phyloP scores from a whole-genome alignment of 2,797 vertebrate species.

The Acomys russatus region DNA sequence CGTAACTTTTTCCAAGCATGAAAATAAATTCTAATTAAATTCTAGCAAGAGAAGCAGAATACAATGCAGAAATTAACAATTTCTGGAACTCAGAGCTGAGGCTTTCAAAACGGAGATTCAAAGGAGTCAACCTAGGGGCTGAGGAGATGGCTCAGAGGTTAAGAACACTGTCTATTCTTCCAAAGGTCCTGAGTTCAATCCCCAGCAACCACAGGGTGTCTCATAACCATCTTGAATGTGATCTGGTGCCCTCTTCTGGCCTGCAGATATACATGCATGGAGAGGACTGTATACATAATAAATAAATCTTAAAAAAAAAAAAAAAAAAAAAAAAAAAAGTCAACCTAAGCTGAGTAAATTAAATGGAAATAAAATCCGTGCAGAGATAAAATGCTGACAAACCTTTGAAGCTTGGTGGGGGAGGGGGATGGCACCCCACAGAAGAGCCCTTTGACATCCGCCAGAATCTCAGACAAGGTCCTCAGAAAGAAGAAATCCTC shows the following conservation, averaged over 20 bases:
- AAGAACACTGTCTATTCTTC: too few relatives aligned
- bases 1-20: constrained; percentile 17
- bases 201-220: too few relatives aligned
- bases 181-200: too few relatives aligned
- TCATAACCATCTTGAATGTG: too few relatives aligned
- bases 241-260: too few relatives aligned
- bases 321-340: not conserved
- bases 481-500: constrained; percentile 5
- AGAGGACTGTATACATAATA: too few relatives aligned
- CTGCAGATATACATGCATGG: too few relatives aligned
- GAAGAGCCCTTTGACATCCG: not conserved
- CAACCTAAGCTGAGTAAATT: not conserved
- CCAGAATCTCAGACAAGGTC: not conserved
- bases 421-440: not conserved
- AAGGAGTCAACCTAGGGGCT: not conserved
- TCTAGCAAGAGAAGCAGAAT: constrained; percentile 33
- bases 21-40: constrained; percentile 17
- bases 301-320: too few relatives aligned
- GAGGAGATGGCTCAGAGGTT: too few relatives aligned
- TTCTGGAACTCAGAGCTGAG: constrained; percentile 48
- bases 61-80: constrained; percentile 35
- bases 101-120: constrained; percentile 12
- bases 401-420: not conserved
- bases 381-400: constrained; percentile 25
- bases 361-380: constrained; percentile 41